These are phyloP conservation scores for Aegithalos caudatus DNA, from an alignment of 2,113 vertebrate genomes.

Conservation along the genomic window DNA sequence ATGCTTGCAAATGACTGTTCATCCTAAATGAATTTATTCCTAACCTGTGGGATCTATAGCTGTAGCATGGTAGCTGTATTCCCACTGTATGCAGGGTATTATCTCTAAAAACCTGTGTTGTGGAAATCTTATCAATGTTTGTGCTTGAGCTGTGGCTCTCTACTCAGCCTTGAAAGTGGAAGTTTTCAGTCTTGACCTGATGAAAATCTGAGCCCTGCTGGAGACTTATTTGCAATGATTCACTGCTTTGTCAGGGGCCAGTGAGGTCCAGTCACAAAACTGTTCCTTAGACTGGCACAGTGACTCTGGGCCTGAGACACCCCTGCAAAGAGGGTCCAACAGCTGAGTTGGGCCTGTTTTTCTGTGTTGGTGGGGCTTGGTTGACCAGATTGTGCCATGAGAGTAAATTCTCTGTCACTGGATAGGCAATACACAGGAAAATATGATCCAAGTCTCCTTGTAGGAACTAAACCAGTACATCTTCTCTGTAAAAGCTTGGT, in stretches of 20 bases:
- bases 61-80: not conserved
- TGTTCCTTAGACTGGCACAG: not conserved
- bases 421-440: not conserved
- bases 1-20: not conserved
- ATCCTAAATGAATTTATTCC: not conserved
- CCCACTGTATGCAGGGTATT: not conserved
- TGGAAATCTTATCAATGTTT: not conserved
- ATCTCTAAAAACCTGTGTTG: not conserved
- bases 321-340: not conserved
- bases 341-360: not conserved
- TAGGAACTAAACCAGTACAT: not conserved
- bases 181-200: not conserved
- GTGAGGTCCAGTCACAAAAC: not conserved
- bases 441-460: not conserved
- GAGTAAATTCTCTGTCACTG: not conserved
- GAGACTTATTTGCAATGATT: not conserved
- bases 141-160: not conserved
- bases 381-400: not conserved
- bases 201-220: not conserved
- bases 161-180: not conserved
- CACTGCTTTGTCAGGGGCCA: not conserved
- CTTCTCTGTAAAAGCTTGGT: not conserved
- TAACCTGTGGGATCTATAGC: not conserved
- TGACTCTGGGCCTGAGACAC: not conserved
- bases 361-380: not conserved